Evolutionary conservation across 2,797 vertebrate species (phyloP), one percentile per base, ranked within the genome.

Genomic region (Spheniscus humboldti): DNA sequence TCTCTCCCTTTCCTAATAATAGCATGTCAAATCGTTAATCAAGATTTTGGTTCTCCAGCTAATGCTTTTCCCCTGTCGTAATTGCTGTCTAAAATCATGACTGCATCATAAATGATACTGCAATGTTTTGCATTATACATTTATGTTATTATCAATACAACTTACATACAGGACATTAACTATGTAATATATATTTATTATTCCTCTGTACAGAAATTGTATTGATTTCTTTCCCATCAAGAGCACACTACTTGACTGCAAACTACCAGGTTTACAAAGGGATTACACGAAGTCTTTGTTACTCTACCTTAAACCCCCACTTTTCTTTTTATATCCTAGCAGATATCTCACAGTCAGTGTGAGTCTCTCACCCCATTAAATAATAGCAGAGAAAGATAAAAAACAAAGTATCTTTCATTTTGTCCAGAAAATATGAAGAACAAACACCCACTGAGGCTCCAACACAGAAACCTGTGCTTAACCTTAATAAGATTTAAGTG

Each of bases 141-240:
- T 92, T 86, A 77, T 55, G 78, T 89, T 95, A 84, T 90, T 95
- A 95, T 87, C 82, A 90, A 94, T 92, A 82, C 52, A 84, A 31
- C 69, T 85, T 80, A 73, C 52, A 79, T 52, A 86, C 56, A 88
- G 63, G n/a, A 76, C 85, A 96, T 94, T 93, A 97, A 85, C 94
- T 84, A 74, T 8, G 37, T 64, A 83, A 83, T 75, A 83, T 66
- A 35, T 90, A 92, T 91, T 86, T 96, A 88, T 92, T 94, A 92
- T 60, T 86, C n/a, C 79, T 79, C 82, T 67, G 35, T 53, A 78
- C 59, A 79, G 75, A 86, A 84, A 88, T 73, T 62, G 66, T 66
- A 84, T 92, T 71, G 91, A 92, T 95, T 91, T 92, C 66, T 67
- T 94, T 55, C 62, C 74, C 82, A 81, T 69, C 47, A 66, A 84